Evolutionary conservation across 2,113 vertebrate species (phyloP), one percentile per base, ranked within the genome.

Genomic region (Melierax canorus): DNA sequence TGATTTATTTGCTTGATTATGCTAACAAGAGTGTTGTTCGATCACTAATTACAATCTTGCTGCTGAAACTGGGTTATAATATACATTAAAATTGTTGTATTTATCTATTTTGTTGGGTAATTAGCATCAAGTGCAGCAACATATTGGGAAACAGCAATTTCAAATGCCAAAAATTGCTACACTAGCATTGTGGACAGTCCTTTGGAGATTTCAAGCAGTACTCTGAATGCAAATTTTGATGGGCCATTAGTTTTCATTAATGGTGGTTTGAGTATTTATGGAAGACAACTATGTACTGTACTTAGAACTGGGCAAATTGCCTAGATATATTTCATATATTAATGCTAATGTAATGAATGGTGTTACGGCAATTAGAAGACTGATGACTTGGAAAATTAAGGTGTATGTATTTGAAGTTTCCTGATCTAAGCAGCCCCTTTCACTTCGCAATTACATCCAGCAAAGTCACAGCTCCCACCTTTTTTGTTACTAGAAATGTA

Each of bases 171-270:
- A 96, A 98, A 96, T 73, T 95, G 85, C 95, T 97, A 51, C 75
- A 86, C 68, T 59, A 89, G 75, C 87, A 90, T 80, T 72, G 92
- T 89, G 97, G 97, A 93, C 94, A 97, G 96, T 94, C 91, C 98
- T 98, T 98, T 92, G 56, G 98, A 98, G 97, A 98, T 81, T 97
- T 98, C 85, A 86, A 39, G 51, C 62, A 82, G 92, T 50, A 91
- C 73, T 96, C 96, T 16, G 75, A 98, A 98, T 96, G 95, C 92
- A 98, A 95, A 97, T 97, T 96, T 94, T 94, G 97, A 98, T 97
- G 98, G 98, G 94, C 92, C 97, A 98, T 98, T 98, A 98, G 96
- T 98, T 98, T 98, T 98, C 96, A 98, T 98, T 98, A 98, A 98
- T 97, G 95, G 86, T 96, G 69, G 96, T 93, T 96, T 87, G 92